These are phyloP conservation scores for Chiridota heheva DNA, from an alignment of 35 echinoderm and acorn worm species.

Conservation along the genomic window DNA sequence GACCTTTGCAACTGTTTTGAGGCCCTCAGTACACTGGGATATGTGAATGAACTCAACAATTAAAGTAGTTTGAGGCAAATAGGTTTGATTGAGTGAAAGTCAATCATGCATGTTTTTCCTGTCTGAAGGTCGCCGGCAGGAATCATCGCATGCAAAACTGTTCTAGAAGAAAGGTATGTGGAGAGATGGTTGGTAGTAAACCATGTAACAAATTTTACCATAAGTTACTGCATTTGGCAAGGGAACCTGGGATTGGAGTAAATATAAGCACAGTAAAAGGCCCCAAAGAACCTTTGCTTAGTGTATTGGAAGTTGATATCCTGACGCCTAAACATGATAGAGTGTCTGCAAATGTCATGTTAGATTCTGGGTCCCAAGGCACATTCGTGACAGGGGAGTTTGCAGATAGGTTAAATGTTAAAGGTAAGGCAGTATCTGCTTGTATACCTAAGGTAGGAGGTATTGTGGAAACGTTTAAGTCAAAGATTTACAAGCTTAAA, in stretches of 20 bases:
- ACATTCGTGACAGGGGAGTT: constrained; percentile 18
- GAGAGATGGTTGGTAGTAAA: not conserved
- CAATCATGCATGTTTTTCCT: constrained; percentile 39
- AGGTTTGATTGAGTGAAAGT: constrained; percentile 4
- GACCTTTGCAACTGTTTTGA: constrained; percentile 14
- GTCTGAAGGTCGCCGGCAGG: constrained; percentile 40
- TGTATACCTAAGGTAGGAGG: constrained; percentile 19
- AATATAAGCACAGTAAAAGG: not conserved
- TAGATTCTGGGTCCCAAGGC: constrained; percentile 32
- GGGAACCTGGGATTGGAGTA: not conserved
- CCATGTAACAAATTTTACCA: constrained; percentile 21
- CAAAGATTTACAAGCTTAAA: not conserved
- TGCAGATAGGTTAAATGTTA: constrained; percentile 7
- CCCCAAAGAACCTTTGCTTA: constrained; percentile 15
- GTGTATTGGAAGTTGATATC: constrained; percentile 31
- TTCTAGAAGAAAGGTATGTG: constrained; percentile 20
- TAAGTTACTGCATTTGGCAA: constrained; percentile 12
- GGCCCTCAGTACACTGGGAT: not conserved
- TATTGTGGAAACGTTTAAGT: constrained; percentile 18
- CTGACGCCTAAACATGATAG: not conserved
- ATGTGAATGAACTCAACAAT: constrained; percentile 27
- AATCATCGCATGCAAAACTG: constrained; percentile 41
- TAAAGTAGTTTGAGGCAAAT: constrained; percentile 14
- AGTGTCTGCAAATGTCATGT: constrained; percentile 9
- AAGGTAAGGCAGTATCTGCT: constrained; percentile 20